Conservation (phyloP, 2,888 invertebrate genomes). For the Epinotia brunnichana region DNA sequence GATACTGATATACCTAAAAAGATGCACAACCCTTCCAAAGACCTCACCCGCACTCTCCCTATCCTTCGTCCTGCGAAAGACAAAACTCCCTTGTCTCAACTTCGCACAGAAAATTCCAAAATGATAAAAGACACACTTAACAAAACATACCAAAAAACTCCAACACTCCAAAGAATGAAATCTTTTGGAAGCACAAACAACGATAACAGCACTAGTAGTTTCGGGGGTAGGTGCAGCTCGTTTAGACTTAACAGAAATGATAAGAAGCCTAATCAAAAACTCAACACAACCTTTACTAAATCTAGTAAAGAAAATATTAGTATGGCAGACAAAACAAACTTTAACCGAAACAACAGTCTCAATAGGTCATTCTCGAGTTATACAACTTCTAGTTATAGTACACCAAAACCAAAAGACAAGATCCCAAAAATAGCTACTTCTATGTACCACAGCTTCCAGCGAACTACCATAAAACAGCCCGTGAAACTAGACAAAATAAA, state of each 20-base stretch:
- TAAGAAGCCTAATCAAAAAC: slow-evolving; percentile 75
- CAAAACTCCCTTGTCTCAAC: slow-evolving; percentile 64
- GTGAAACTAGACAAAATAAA: slow-evolving; percentile 78
- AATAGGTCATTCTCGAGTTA: slow-evolving; percentile 79
- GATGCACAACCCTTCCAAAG: slow-evolving; percentile 71
- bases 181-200: slow-evolving; percentile 77
- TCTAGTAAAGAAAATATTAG: slow-evolving; percentile 80
- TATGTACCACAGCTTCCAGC: slow-evolving; percentile 79
- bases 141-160: slow-evolving; percentile 82
- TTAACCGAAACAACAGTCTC: slow-evolving; percentile 71
- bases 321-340: slow-evolving; percentile 67
- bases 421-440: slow-evolving; percentile 79
- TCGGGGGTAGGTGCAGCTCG: slow-evolving; percentile 77
- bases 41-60: slow-evolving; percentile 75
- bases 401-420: slow-evolving; percentile 78
- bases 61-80: slow-evolving; percentile 72
- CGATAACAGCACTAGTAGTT: slow-evolving; percentile 66
- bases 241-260: slow-evolving; percentile 77
- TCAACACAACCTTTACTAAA: slow-evolving; percentile 78
- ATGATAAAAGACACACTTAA: slow-evolving; percentile 79
- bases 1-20: slow-evolving; percentile 83
- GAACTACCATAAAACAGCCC: slow-evolving; percentile 74
- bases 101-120: slow-evolving; percentile 72
- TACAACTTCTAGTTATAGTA: slow-evolving; percentile 73
- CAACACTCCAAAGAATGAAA: slow-evolving; percentile 79